A percentile compares a stretch with the other conserved stretches of the same genome.
phyloP scores from a whole-genome alignment of 1,140 invertebrate genomes.

The Antheraea pernyi region DNA sequence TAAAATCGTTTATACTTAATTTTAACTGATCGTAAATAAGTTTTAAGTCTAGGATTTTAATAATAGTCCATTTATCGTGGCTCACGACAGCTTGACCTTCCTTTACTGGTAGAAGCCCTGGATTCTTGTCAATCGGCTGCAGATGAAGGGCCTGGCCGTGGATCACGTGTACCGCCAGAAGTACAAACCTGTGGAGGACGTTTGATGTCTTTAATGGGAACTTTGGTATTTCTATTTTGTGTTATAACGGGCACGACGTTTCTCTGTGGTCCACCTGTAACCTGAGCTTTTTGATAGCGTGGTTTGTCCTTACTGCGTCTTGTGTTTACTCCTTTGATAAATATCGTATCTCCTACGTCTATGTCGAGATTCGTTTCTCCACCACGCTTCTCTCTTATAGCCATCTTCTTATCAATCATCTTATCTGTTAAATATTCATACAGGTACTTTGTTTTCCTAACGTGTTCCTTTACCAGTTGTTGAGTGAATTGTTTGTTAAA shows the following conservation, averaged over 20 bases:
- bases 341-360: conserved; percentile 18
- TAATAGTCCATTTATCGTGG: conserved; percentile 20
- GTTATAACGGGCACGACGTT: conserved; percentile 23
- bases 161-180: conserved; percentile 10
- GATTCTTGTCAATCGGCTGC: conserved; percentile 24
- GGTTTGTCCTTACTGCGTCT: conserved; percentile 26
- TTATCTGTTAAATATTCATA: conserved; percentile 34
- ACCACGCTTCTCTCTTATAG: conserved; percentile 14
- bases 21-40: conserved; percentile 20
- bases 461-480: conserved; percentile 37
- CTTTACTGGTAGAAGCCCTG: conserved; percentile 22
- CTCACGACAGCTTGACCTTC: conserved; percentile 24
- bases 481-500: conserved; percentile 28
- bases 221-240: conserved; percentile 51
- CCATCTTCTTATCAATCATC: conserved; percentile 23
- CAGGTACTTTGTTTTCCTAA: conserved; percentile 29
- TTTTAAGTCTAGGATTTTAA: conserved; percentile 27
- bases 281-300: conserved; percentile 20
- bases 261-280: conserved; percentile 12
- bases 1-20: conserved; percentile 23
- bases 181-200: conserved; percentile 6
- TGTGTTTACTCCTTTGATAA: conserved; percentile 21
- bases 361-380: conserved; percentile 15
- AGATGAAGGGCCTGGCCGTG: conserved; percentile 27
- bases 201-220: conserved; percentile 29